A percentile compares a stretch with the other conserved stretches of the same genome.
phyloP scores from a whole-genome alignment of 2,113 vertebrate species.

The Chloebia gouldiae region DNA sequence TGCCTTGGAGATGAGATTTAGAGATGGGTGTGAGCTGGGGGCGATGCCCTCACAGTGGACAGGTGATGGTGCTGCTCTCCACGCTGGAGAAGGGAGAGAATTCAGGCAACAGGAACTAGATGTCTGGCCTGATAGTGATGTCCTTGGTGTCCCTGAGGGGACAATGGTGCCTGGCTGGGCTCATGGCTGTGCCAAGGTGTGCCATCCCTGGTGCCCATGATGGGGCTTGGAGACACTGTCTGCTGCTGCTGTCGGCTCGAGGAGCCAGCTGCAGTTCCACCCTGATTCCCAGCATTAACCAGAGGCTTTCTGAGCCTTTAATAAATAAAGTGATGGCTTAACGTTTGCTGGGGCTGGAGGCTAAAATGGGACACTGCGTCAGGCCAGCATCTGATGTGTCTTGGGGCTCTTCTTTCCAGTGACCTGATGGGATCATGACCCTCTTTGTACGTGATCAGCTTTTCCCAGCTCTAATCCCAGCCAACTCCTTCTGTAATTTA shows the following conservation, averaged over 20 bases:
- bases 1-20: background rate
- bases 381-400: background rate
- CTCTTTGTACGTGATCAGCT: conserved; percentile 42
- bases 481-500: background rate
- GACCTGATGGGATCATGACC: conserved; percentile 53
- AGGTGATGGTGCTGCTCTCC: background rate
- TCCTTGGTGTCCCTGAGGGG: background rate
- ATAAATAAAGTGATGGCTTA: conserved; percentile 8
- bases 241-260: rapidly evolving
- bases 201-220: rapidly evolving
- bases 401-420: conserved; percentile 28
- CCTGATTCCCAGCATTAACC: background rate
- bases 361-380: background rate
- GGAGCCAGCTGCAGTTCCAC: background rate
- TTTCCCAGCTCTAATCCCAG: conserved; percentile 25
- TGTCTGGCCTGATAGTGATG: rapidly evolving
- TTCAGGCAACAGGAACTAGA: rapidly evolving
- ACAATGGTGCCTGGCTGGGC: background rate
- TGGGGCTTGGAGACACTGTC: rapidly evolving
- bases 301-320: conserved; percentile 15
- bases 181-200: rapidly evolving
- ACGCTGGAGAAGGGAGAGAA: rapidly evolving
- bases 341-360: background rate
- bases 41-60: rapidly evolving
- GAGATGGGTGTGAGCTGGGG: background rate